Conservation (phyloP, 2,797 vertebrate genomes). For the Lycodopsis pacificus region DNA sequence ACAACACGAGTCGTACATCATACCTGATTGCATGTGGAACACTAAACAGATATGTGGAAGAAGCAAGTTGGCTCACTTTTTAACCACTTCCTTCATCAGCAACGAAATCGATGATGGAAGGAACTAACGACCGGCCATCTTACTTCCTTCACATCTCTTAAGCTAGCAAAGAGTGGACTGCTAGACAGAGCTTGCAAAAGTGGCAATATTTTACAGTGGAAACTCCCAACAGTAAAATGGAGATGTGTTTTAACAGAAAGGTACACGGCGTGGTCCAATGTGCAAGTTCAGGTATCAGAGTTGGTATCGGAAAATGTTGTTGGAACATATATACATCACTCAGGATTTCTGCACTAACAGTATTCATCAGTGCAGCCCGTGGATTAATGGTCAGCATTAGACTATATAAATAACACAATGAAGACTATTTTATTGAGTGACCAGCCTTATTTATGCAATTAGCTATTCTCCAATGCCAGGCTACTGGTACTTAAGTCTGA, state of each 20-base stretch:
- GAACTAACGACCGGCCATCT: no score
- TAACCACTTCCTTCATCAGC: no score
- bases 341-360: background rate
- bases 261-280: background rate
- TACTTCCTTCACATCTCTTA: no score
- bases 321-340: background rate
- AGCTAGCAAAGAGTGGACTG: no score
- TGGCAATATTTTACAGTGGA: no score
- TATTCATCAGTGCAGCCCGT: background rate
- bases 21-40: no score
- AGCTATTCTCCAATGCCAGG: conserved; percentile 66
- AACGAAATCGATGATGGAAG: no score
- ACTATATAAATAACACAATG: background rate
- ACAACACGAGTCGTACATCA: no score
- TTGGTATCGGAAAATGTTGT: background rate
- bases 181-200: no score
- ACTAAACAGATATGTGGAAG: no score
- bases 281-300: background rate
- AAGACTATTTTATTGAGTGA: conserved; percentile 21
- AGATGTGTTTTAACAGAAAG: background rate
- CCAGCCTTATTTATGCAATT: conserved; percentile 46
- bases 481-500: conserved; percentile 62
- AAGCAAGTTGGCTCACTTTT: no score
- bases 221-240: no score
- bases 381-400: background rate